Evolutionary conservation across 2,888 invertebrate species (phyloP).

Genomic region (Drosophila cognata): DNA sequence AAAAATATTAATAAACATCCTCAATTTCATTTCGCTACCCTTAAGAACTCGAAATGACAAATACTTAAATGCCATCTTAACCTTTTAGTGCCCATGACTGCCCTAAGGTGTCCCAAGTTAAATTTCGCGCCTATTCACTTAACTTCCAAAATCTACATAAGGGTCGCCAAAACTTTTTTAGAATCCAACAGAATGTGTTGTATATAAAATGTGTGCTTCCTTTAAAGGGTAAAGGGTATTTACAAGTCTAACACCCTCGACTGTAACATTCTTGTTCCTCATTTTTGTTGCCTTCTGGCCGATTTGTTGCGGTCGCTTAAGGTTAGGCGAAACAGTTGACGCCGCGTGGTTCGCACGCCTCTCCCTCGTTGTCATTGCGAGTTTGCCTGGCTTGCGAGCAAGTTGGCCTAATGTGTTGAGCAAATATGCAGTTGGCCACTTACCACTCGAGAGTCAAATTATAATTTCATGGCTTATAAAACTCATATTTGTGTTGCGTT

Average conservation of each 20-base stretch:
- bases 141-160: background rate
- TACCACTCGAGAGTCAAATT: conserved; percentile 77
- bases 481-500: conserved; percentile 77
- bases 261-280: background rate
- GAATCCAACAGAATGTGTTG: background rate
- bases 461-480: conserved; percentile 81
- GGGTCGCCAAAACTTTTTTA: no score
- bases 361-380: conserved; percentile 9
- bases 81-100: background rate
- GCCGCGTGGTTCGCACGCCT: conserved; percentile 71
- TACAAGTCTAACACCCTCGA: background rate
- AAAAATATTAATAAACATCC: background rate
- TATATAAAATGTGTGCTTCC: no score
- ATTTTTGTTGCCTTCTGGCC: conserved; percentile 6
- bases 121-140: background rate
- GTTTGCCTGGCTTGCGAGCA: conserved; percentile 45
- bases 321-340: conserved; percentile 37
- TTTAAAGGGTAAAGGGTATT: background rate
- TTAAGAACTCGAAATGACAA: background rate
- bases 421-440: conserved; percentile 73
- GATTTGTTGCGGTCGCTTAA: conserved; percentile 31
- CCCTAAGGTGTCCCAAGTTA: background rate
- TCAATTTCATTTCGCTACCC: rapidly evolving
- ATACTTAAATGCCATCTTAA: background rate
- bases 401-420: conserved; percentile 68